Base-by-base conservation (phyloP, 2,797 vertebrate species). In the Lagodon rhomboides region DNA sequence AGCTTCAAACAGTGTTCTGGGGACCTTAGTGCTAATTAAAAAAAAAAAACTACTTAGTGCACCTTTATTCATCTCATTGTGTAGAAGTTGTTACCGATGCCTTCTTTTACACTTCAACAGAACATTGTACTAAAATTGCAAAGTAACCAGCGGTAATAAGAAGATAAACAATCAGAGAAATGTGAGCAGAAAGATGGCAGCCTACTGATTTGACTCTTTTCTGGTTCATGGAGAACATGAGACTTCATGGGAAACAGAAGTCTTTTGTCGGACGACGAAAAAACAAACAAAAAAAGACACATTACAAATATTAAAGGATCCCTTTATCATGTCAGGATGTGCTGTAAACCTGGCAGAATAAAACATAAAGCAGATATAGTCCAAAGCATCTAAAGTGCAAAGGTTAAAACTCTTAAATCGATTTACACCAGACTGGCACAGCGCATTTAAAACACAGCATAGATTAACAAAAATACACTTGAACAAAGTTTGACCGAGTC, bases 331-430 rank as follows among this genome's bases (percentile, higher is more conserved):
- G 64, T 79, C 79, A 79, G 67, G 73, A 71, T 76, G 82, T 63
- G 41, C 64, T 43, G 69, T 46, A 63, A 75, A 80, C 82, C 74
- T 68, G 81, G 55, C 71, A 77, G 61, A 86, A 72, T 53, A 43
- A 88, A 87, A 87, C 81, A 51, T 49, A 49, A 74, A 86, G 83
- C 74, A 63, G 73, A 70, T 70, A 51, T 0, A 75, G 61, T 86
- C 87, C 86, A 75, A 80, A 89, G 83, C 85, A 83, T 80, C 80
- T 87, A 59, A 87, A 90, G 83, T 84, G 76, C 86, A 16, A 56
- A 76, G 73, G 77, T 72, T 84, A 53, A 80, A 87, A 67, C 22
- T 38, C 66, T 56, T 25, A 61, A 85, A 82, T 7, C 55, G 81
- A 79, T 80, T 74, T 51, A 80, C 76, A 83, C 71, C 71, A 43